Evolutionary conservation across 35 echinoderm and acorn worm genomes (phyloP).

Genomic region (Ptychodera flava): DNA sequence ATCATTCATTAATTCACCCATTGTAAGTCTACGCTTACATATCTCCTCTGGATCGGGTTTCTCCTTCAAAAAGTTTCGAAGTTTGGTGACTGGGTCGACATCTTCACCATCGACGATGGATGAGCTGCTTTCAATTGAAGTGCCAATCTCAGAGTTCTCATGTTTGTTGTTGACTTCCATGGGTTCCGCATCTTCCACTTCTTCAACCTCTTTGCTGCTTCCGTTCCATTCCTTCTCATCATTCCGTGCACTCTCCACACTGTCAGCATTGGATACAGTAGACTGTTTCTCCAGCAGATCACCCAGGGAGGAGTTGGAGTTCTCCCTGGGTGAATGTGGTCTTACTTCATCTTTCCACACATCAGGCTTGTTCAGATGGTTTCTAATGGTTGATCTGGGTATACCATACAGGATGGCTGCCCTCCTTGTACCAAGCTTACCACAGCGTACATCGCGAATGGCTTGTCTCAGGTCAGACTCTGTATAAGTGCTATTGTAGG

Average conservation of each 20-base stretch:
- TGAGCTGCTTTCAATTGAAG: background rate
- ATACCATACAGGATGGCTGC: slow-evolving; percentile 96
- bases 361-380: slow-evolving; percentile 67
- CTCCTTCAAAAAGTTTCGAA: slow-evolving; percentile 25
- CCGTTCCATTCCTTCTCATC: background rate
- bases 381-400: slow-evolving; percentile 91
- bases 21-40: background rate
- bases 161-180: background rate
- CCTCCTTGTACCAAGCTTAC: slow-evolving; percentile 89
- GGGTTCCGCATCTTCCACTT: background rate
- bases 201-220: background rate
- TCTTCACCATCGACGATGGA: slow-evolving; percentile 1
- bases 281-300: background rate
- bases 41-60: background rate
- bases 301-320: background rate
- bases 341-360: background rate
- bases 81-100: slow-evolving; percentile 15
- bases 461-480: slow-evolving; percentile 89
- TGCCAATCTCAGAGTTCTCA: background rate
- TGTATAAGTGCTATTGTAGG: slow-evolving; percentile 59
- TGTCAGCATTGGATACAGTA: background rate
- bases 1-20: background rate
- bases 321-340: background rate
- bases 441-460: slow-evolving; percentile 71
- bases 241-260: background rate